Conservation (phyloP, 1,140 invertebrate genomes). For the Latrodectus geometricus region DNA sequence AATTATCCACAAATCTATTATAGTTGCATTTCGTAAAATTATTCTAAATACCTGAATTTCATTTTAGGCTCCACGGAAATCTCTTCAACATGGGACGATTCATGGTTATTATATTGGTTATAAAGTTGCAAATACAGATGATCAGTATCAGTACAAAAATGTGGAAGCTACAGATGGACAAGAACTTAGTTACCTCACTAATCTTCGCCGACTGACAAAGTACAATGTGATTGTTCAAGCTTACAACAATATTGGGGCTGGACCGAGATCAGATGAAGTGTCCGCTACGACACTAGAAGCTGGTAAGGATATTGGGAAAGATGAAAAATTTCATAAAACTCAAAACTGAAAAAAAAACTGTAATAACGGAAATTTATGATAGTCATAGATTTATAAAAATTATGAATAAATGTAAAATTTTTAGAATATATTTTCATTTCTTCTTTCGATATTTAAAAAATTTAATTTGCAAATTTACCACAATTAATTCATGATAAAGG, state of each 20-base stretch:
- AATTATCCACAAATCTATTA: too few species aligned
- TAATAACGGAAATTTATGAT: too few species aligned
- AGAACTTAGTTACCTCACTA: constrained; percentile 48
- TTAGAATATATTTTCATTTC: too few species aligned
- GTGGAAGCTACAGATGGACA: constrained; percentile 53
- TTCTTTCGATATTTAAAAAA: too few species aligned
- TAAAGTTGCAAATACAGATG: constrained; percentile 70
- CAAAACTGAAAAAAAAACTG: too few species aligned
- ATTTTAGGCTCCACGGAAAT: constrained; percentile 78
- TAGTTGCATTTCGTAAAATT: too few species aligned
- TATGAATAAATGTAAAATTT: too few species aligned
- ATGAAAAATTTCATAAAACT: too few species aligned
- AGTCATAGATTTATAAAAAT: too few species aligned
- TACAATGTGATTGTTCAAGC: constrained; percentile 69
- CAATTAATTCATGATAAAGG: too few species aligned
- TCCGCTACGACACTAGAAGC: constrained; percentile 53
- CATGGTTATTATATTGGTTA: constrained; percentile 95
- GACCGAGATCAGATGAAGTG: constrained; percentile 48
- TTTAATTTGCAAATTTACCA: too few species aligned
- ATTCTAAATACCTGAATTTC: not conserved
- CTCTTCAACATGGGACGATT: constrained; percentile 91
- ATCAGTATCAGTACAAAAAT: constrained; percentile 67
- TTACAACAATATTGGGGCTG: constrained; percentile 67
- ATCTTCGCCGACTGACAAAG: constrained; percentile 38
- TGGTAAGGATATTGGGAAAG: constrained; percentile 1